Conservation (phyloP, 2,797 vertebrate species). For the Erpetoichthys calabaricus region DNA sequence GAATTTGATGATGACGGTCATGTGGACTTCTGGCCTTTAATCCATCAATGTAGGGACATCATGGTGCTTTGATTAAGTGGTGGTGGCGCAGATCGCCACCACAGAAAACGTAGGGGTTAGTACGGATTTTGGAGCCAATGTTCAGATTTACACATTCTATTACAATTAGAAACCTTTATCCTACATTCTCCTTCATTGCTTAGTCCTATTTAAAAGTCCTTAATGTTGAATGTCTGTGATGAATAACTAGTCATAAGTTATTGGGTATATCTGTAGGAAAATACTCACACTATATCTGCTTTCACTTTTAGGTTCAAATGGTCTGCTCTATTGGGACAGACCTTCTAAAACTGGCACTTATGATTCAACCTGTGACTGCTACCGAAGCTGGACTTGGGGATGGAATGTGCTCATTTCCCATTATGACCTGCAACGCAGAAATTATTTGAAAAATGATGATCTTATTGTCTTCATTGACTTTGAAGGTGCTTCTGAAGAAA, state of each 20-base stretch:
- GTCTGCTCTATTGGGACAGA: slow-evolving; percentile 48
- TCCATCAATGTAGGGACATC: too few species aligned
- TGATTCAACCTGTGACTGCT: slow-evolving; percentile 39
- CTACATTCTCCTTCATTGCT: too few species aligned
- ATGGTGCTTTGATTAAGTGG: too few species aligned
- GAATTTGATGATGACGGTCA: too few species aligned
- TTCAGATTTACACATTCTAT: too few species aligned
- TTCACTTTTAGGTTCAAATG: slow-evolving; percentile 15
- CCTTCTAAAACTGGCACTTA: slow-evolving; percentile 43
- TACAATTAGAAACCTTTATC: too few species aligned
- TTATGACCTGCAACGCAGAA: slow-evolving; percentile 46
- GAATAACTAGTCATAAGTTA: background rate
- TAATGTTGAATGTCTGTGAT: background rate
- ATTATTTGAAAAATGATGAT: slow-evolving; percentile 71
- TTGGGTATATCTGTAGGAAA: background rate
- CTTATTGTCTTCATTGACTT: slow-evolving; percentile 73
- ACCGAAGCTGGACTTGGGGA: slow-evolving; percentile 30
- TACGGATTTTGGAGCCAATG: too few species aligned
- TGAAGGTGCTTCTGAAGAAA: slow-evolving; percentile 39
- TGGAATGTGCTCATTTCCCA: slow-evolving; percentile 62
- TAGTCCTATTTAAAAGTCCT: too few species aligned
- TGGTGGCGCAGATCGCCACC: too few species aligned
- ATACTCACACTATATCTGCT: slow-evolving; percentile 1
- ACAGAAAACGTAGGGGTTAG: too few species aligned
- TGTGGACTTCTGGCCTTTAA: too few species aligned